A percentile compares a stretch with the other conserved stretches of the same genome.
Conservation (phyloP, 1,140 invertebrate species). For the Heliconius nattereri region DNA sequence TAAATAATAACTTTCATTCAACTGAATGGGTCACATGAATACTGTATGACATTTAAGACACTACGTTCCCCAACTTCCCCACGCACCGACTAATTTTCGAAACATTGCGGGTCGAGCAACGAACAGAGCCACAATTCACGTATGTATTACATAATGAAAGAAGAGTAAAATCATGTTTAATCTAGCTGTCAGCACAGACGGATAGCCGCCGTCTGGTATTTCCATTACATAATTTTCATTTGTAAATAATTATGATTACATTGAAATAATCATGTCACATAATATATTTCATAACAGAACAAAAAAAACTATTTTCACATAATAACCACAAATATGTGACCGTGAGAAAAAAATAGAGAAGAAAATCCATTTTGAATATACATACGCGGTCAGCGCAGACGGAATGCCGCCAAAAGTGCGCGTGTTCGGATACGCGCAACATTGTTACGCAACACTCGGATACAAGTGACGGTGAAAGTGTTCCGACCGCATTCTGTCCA, state of each 20-base stretch:
- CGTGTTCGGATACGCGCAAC: conserved; percentile 21
- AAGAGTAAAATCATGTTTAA: no score
- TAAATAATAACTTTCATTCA: no score
- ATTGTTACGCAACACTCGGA: conserved; percentile 52
- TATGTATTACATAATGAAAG: no score
- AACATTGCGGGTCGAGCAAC: no score
- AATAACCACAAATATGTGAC: conserved; percentile 1
- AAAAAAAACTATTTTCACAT: background rate
- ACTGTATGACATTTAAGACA: no score
- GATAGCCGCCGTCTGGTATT: no score
- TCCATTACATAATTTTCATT: background rate
- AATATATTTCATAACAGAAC: background rate
- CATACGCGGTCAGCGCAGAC: conserved; percentile 47
- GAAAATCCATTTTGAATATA: background rate
- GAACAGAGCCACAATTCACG: no score
- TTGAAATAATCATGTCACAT: background rate
- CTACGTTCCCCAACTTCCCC: no score
- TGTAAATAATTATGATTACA: background rate
- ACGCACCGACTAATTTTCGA: no score
- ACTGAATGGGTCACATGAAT: no score
- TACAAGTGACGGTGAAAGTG: conserved; percentile 59
- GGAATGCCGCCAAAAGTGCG: conserved; percentile 60
- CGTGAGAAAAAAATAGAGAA: background rate
- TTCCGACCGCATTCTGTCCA: conserved; percentile 52
- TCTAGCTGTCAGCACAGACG: no score